phyloP scores from a whole-genome alignment of 1,140 invertebrate genomes.

The Maconellicoccus hirsutus region DNA sequence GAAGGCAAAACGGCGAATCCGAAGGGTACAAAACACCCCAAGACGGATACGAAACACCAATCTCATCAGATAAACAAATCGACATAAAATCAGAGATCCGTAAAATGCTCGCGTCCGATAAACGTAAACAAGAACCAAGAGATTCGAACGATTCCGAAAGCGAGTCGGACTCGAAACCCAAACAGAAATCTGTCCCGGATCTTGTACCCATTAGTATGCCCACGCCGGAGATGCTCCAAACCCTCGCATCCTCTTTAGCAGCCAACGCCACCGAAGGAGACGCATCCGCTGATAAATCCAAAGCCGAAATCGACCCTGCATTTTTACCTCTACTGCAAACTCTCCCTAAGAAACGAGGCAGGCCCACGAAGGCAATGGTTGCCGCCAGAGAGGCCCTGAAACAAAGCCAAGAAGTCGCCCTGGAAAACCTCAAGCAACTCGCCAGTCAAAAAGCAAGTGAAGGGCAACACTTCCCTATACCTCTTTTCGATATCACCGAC shows the following conservation, averaged over 20 bases:
- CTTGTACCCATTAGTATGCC: not conserved
- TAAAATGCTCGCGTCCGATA: not conserved
- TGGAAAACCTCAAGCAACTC: not conserved
- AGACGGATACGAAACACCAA: not conserved
- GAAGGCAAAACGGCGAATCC: not conserved
- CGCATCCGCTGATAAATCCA: not conserved
- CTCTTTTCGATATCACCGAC: not conserved
- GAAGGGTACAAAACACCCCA: not conserved
- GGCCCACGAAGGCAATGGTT: conserved; percentile 6
- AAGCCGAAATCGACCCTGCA: not conserved
- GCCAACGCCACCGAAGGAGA: not conserved
- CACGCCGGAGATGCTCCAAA: not conserved
- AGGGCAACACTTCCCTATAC: not conserved
- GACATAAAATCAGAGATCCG: not conserved
- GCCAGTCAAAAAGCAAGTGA: not conserved
- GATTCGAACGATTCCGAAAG: not conserved
- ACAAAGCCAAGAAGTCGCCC: conserved; percentile 6
- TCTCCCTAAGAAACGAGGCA: not conserved
- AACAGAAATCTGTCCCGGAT: not conserved
- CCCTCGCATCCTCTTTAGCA: not conserved
- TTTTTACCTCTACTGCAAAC: not conserved
- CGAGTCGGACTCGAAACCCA: not conserved
- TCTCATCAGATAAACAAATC: not conserved
- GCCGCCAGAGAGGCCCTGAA: not conserved
- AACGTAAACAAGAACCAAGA: not conserved